Conservation (phyloP, 2,888 invertebrate species). For the Schizaphis graminum region DNA sequence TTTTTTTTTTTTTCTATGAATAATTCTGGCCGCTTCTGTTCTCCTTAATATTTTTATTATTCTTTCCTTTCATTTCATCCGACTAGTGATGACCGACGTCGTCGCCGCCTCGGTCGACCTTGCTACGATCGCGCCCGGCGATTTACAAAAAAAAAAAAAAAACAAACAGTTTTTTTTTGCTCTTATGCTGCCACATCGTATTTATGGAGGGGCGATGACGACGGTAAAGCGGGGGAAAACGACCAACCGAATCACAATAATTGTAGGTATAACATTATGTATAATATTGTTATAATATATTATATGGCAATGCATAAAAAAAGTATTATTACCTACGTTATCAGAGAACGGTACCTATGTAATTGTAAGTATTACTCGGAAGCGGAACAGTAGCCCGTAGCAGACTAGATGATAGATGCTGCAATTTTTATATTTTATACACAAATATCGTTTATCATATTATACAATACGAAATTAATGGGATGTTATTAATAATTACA, state of each 20-base stretch:
- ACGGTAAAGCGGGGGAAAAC: neutral
- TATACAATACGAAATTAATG: neutral
- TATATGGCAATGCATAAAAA: neutral
- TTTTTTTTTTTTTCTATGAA: neutral
- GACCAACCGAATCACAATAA: neutral
- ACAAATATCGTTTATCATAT: neutral
- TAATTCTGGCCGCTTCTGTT: neutral
- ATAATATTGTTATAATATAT: neutral
- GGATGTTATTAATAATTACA: neutral
- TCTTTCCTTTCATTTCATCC: slow-evolving; percentile 21
- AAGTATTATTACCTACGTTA: neutral
- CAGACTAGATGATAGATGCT: neutral
- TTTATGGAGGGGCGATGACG: neutral
- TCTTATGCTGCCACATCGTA: neutral
- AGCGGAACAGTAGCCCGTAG: neutral
- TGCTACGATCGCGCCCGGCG: neutral
- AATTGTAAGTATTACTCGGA: neutral
- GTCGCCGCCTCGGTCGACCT: neutral
- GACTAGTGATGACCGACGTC: slow-evolving; percentile 37
- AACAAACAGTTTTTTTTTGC: neutral
- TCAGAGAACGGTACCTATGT: neutral
- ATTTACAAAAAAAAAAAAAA: neutral
- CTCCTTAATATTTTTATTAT: neutral
- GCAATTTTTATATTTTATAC: neutral
- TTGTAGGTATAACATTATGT: neutral